Conservation (phyloP, 2,888 invertebrate genomes). For the Lepetodrilus schrolli region DNA sequence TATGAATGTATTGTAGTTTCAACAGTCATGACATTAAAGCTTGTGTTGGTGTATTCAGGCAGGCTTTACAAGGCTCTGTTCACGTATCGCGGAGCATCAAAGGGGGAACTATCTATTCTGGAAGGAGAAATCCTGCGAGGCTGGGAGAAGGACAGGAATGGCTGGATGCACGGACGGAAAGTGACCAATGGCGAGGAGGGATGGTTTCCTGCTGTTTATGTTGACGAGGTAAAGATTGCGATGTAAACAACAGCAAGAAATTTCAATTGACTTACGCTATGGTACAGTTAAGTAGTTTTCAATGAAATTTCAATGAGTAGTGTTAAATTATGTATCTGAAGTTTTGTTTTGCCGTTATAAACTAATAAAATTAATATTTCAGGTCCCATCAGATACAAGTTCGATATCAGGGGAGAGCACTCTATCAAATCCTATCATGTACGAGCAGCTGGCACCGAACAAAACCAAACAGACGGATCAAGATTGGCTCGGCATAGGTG, state of each 20-base stretch:
- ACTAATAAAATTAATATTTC: no score
- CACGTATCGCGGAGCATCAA: slow-evolving; percentile 56
- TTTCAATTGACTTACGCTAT: no score
- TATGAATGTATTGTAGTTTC: no score
- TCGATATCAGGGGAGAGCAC: slow-evolving; percentile 28
- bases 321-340: neutral
- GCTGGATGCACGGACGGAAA: slow-evolving; percentile 68
- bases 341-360: neutral
- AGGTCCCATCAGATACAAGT: neutral
- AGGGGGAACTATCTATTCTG: slow-evolving; percentile 57
- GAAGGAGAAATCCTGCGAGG: slow-evolving; percentile 62
- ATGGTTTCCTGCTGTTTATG: slow-evolving; percentile 69
- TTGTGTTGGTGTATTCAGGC: no score
- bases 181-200: slow-evolving; percentile 57
- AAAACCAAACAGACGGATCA: slow-evolving; percentile 36
- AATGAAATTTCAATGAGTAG: no score
- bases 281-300: no score
- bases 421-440: slow-evolving; percentile 29
- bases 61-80: slow-evolving; percentile 60
- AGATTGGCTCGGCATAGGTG: slow-evolving; percentile 45
- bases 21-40: no score
- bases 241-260: no score
- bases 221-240: slow-evolving; percentile 53
- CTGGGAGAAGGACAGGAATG: slow-evolving; percentile 62
- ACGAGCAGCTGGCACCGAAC: slow-evolving; percentile 40